phyloP scores from a whole-genome alignment of 2,113 vertebrate species.

The Etheostoma spectabile region DNA sequence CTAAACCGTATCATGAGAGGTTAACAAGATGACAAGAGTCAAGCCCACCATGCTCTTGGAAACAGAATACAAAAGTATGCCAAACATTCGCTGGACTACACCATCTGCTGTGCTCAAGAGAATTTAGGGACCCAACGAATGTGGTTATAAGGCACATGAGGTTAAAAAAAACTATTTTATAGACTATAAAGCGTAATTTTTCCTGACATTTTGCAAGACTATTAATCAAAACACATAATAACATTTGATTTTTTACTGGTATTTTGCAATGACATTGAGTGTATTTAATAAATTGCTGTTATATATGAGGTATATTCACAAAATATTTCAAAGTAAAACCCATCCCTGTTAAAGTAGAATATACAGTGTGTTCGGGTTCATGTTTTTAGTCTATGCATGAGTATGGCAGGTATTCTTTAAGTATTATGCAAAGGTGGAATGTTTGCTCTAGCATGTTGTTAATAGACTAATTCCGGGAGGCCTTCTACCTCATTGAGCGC shows the following conservation, averaged over 20 bases:
- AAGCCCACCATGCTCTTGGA: not conserved
- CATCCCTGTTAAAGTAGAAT: not conserved
- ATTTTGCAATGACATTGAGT: not conserved
- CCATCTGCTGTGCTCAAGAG: constrained; percentile 19
- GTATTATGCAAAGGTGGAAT: constrained; percentile 38
- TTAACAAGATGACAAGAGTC: too few relatives aligned
- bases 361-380: constrained; percentile 4
- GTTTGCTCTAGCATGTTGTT: too few relatives aligned
- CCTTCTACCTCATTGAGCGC: constrained; percentile 84
- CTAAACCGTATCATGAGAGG: too few relatives aligned
- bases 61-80: not conserved
- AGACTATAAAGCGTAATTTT: not conserved
- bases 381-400: constrained; percentile 12
- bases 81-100: constrained; percentile 24
- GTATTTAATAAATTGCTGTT: not conserved
- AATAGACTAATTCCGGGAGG: constrained; percentile 12
- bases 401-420: constrained; percentile 44
- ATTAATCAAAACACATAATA: not conserved
- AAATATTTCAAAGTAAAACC: not conserved
- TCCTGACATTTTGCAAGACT: not conserved
- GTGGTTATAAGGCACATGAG: not conserved
- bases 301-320: not conserved
- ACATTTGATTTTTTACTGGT: not conserved
- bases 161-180: not conserved
- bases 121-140: constrained; percentile 9